Percentiles rank a stretch among this genome's conserved stretches.
phyloP scores from a whole-genome alignment of 2,113 vertebrate genomes.

The Chamaetylas fuelleborni region DNA sequence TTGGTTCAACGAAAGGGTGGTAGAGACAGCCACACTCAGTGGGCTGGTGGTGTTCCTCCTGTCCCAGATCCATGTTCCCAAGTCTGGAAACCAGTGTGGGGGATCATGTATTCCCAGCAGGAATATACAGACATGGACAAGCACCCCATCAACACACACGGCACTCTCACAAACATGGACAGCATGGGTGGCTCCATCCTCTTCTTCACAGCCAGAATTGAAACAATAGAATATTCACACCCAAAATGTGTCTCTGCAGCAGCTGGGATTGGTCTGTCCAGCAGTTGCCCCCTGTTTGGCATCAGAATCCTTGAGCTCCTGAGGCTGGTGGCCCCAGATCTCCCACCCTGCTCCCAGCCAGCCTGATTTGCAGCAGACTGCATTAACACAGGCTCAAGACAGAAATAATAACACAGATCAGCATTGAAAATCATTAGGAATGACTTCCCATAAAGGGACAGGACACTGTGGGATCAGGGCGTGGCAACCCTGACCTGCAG shows the following conservation, averaged over 20 bases:
- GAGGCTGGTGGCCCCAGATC: background rate
- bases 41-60: background rate
- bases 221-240: background rate
- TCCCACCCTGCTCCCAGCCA: background rate
- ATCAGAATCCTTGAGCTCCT: background rate
- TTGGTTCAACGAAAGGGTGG: background rate
- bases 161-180: rapidly evolving
- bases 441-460: background rate
- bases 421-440: background rate
- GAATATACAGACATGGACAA: background rate
- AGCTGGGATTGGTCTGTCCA: background rate
- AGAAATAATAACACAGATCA: background rate
- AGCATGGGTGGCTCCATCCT: background rate
- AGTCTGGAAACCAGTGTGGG: rapidly evolving
- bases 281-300: background rate
- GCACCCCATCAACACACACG: rapidly evolving
- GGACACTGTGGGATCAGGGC: too few species aligned
- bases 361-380: too few species aligned
- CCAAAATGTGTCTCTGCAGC: background rate
- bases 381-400: background rate
- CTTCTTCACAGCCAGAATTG: background rate
- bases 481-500: background rate
- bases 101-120: rapidly evolving
- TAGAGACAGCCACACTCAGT: too few species aligned
- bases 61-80: background rate